Evolutionary conservation across 35 echinoderm and acorn worm genomes (phyloP), one percentile per base, ranked within the genome.

Genomic region (Lytechinus pictus): DNA sequence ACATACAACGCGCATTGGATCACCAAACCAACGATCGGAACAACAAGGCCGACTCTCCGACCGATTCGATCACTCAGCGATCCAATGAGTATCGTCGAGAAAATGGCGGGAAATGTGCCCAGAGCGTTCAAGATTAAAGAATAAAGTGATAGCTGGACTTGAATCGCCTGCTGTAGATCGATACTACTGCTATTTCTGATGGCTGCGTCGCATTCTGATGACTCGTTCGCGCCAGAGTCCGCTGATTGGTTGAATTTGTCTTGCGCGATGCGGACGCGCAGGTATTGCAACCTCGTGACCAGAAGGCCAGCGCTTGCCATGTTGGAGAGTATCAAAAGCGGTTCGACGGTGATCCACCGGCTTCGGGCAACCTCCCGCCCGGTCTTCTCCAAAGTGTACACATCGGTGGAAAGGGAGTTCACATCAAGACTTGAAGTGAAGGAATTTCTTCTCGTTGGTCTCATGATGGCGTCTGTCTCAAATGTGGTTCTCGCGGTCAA

Each of bases 261-360:
- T 0, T 93, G 92, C 54, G 92, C 92, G 52, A 93, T 93, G 53
- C 92, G 52, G 29, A n/a, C 54, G 53, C 92, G 92, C 13, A 93
- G 92, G 11, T 93, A 93, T 24, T 93, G 92, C n/a, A 93, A 54
- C 53, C 92, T 93, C 53, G 92, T 93, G 13, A 93, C 92, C 29
- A 93, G 52, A 11, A 93, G 55, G 6, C 52, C 55, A 24, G 29
- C 54, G 92, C 92, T 93, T 9, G 92, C 28, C 92, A 93, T 93
- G 52, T 33, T 28, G 10, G 53, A 33, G 9, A 93, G 92, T 27
- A 93, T 53, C 92, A 93, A 55, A 5, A 93, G 52, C 10, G 92
- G 92, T 57, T 93, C 92, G n/a, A 93, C 92, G 1, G 92, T 93
- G 52, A 93, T 27, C 92, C 92, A 93, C 9, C 92, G 92, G 55